Evolutionary conservation across 2,888 invertebrate species (phyloP).

Genomic region (Drosophila borborema): DNA sequence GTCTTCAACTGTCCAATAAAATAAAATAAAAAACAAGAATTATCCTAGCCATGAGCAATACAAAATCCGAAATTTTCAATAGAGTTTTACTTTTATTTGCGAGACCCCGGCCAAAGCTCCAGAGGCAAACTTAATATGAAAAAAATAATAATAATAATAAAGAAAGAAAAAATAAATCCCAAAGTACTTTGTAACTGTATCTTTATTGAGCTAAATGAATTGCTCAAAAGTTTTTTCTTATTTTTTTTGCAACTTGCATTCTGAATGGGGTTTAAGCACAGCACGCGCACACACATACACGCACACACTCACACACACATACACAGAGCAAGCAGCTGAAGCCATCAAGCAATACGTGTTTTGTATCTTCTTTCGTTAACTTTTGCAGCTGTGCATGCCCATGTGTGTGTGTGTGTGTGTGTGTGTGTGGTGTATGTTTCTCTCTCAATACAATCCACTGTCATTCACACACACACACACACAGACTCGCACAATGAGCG

Average conservation of each 20-base stretch:
- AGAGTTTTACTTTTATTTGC: slow-evolving; percentile 3
- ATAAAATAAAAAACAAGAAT: neutral
- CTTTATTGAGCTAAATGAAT: slow-evolving; percentile 42
- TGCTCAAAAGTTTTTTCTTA: slow-evolving; percentile 23
- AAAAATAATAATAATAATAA: neutral
- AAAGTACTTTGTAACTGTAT: slow-evolving; percentile 25
- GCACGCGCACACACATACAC: slow-evolving; percentile 13
- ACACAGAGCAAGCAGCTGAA: slow-evolving; percentile 15
- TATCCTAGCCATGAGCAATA: neutral
- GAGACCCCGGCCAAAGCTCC: neutral
- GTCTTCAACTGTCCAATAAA: slow-evolving; percentile 49
- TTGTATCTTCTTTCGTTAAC: slow-evolving; percentile 50
- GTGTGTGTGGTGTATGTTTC: neutral
- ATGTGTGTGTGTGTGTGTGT: slow-evolving; percentile 5
- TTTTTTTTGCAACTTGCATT: slow-evolving; percentile 30
- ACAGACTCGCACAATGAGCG: slow-evolving; percentile 18
- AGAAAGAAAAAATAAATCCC: neutral
- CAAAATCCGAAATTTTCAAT: slow-evolving; percentile 24
- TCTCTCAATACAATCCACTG: slow-evolving; percentile 50
- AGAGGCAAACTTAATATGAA: neutral
- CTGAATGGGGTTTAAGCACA: slow-evolving; percentile 47
- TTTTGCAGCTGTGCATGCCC: slow-evolving; percentile 19
- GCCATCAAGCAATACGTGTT: slow-evolving; percentile 29
- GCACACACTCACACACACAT: neutral
- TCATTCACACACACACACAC: slow-evolving; percentile 38